Evolutionary conservation across 2,113 vertebrate species (phyloP).

Genomic region (Uria aalge): DNA sequence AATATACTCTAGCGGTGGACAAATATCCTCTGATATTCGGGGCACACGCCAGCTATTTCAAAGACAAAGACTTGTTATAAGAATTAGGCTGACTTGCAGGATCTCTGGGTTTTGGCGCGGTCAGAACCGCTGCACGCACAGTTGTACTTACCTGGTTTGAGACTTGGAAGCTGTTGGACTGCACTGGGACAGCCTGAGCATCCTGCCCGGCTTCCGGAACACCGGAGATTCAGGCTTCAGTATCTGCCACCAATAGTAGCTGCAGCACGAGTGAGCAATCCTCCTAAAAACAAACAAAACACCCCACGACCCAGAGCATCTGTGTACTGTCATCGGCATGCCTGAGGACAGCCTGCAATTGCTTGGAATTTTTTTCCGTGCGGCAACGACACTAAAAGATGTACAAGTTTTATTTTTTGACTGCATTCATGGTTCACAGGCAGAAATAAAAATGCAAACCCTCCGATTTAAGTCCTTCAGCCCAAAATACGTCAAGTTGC

Average conservation of each 20-base stretch:
- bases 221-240: not conserved
- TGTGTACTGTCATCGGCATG: not conserved
- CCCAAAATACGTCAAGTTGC: not conserved
- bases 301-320: not conserved
- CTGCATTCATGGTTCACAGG: not conserved
- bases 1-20: fast-evolving
- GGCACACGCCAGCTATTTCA: not conserved
- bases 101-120: not conserved
- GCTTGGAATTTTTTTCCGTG: not conserved
- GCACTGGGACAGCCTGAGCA: not conserved
- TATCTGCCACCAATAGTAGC: not conserved
- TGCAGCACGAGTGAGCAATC: not conserved
- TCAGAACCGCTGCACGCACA: not conserved
- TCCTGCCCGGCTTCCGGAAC: not conserved
- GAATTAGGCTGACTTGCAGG: not conserved
- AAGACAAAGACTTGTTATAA: not conserved
- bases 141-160: not conserved
- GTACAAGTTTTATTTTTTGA: not conserved
- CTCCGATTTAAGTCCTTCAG: not conserved
- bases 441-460: not conserved
- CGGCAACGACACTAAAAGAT: not conserved
- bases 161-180: not conserved
- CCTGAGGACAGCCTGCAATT: not conserved
- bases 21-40: not conserved
- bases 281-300: not conserved